Base-by-base conservation (phyloP, 2,113 vertebrate genomes). In the Eira barbara region DNA sequence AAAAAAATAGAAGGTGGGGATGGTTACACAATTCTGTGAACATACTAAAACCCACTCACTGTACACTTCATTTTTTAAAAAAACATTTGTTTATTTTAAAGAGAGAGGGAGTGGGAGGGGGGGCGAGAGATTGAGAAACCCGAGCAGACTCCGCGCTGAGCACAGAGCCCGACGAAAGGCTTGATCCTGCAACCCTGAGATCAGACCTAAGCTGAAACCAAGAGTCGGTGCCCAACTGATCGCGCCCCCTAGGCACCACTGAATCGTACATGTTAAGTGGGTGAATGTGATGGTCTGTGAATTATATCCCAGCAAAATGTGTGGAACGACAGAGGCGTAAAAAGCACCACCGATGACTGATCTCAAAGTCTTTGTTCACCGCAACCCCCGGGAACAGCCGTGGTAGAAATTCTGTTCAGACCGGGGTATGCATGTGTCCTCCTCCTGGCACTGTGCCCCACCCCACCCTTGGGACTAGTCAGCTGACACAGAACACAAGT, bases 361-460 rank as follows among this genome's bases (percentile, higher is more conserved):
- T 85, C 63, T 85, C 45, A 23, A 76, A 63, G 69, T n/a, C 80
- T 74, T 59, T 42, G 55, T 39, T 83, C 55, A 29, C 39, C 10
- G 36, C 42, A 27, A 52, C 34, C 65, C 1, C 39, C 14, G 5
- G 91, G 17, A n/a, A 61, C 21, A 74, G 25, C 80, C 55, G 52
- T 0, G n/a, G 12, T 14, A 78, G 82, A 93, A 86, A 67, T 76
- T 25, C 57, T 52, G 17, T 36, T 61, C 15, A 6, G 67, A 74
- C 42, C 8, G 2, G 7, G 10, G 3, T 31, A 14, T 63, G 31
- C 13, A 23, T 52, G 42, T 5, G 4, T 36, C 69, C 15, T 39
- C 15, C 39, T 3, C 11, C 15, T 7, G 1, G 2, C 15, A 2
- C 34, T 0, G 21, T 4, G 49, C 4, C 49, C 14, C 47, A 13